phyloP scores from a whole-genome alignment of 2,797 vertebrate genomes.

The Thripadectes ignobilis region DNA sequence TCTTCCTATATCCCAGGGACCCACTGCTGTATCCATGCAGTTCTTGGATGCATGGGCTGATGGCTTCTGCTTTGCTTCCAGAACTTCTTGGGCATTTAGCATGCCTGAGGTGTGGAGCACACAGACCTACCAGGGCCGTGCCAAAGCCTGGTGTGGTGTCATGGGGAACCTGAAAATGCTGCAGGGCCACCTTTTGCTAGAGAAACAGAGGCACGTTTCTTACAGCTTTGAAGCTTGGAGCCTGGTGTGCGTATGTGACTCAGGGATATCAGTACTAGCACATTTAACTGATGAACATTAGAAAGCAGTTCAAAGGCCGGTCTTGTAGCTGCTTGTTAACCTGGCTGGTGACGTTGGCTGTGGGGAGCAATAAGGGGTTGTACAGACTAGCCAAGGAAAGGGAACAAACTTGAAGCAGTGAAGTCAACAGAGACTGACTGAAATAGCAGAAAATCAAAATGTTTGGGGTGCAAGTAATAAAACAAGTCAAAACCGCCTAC shows the following conservation, averaged over 20 bases:
- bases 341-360: background rate
- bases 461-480: background rate
- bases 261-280: background rate
- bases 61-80: background rate
- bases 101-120: background rate
- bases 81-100: background rate
- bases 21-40: background rate
- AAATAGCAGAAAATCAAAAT: background rate
- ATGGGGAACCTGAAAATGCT: background rate
- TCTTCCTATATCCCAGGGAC: background rate
- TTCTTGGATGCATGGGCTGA: background rate
- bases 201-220: background rate
- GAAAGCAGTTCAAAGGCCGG: background rate
- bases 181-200: background rate
- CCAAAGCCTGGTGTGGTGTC: background rate
- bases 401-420: background rate
- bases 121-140: fast-evolving
- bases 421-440: background rate
- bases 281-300: background rate
- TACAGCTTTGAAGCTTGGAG: background rate
- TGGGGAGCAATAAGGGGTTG: background rate
- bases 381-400: background rate
- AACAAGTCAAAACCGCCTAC: background rate
- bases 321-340: background rate
- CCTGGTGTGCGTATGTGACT: background rate